phyloP scores from a whole-genome alignment of 2,113 vertebrate species.

The Callithrix jacchus region DNA sequence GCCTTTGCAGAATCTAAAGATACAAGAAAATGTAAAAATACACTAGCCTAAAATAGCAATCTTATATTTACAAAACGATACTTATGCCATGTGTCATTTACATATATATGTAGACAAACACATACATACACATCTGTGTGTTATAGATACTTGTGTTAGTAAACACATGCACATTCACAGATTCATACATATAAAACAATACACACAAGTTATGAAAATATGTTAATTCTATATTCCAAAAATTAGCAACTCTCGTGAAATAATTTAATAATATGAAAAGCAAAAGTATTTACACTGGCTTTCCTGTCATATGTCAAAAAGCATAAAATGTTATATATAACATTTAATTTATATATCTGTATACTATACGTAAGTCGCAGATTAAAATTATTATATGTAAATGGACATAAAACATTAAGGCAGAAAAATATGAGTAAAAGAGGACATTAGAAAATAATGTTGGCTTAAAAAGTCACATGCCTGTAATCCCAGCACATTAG shows the following conservation, averaged over 20 bases:
- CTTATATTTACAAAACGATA: not conserved
- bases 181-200: not conserved
- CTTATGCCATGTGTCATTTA: not conserved
- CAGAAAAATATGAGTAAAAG: not conserved
- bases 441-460: not conserved
- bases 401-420: not conserved
- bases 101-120: not conserved
- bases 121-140: not conserved
- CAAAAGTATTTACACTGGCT: not conserved
- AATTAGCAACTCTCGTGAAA: not conserved
- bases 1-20: not conserved
- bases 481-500: no score
- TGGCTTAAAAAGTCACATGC: not conserved
- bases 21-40: not conserved
- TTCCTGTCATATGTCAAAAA: not conserved
- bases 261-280: not conserved
- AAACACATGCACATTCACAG: not conserved
- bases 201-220: not conserved
- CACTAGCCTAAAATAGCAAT: not conserved
- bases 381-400: not conserved
- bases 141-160: not conserved
- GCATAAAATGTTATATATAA: not conserved
- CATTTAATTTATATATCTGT: not conserved
- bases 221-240: not conserved
- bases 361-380: not conserved